Conservation (phyloP, 2,888 invertebrate species). For the Cryptocheilus praepositus region DNA sequence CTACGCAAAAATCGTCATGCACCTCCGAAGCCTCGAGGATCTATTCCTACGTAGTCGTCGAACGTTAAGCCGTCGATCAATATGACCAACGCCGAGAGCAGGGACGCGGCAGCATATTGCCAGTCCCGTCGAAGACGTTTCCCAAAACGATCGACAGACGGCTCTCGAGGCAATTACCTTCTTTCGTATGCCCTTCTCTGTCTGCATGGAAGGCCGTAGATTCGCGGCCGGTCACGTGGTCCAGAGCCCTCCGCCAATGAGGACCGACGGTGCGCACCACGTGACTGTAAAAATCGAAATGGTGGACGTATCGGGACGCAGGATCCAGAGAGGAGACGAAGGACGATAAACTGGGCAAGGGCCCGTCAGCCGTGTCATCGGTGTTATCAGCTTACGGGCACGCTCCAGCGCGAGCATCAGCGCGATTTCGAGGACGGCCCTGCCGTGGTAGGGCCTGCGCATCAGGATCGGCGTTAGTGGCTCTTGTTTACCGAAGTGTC, state of each 20-base stretch:
- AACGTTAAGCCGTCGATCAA: too few species aligned
- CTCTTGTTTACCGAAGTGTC: constrained; percentile 54
- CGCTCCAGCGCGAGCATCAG: constrained; percentile 28
- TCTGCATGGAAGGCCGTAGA: constrained; percentile 37
- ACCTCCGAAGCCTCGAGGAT: too few species aligned
- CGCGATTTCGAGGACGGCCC: constrained; percentile 22
- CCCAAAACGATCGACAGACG: constrained; percentile 30
- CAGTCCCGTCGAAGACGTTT: constrained; percentile 19
- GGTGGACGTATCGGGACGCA: constrained; percentile 72
- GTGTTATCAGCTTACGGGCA: constrained; percentile 48
- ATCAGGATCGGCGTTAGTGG: constrained; percentile 35
- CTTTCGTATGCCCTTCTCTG: constrained; percentile 1
- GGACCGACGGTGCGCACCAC: constrained; percentile 46
- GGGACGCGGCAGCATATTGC: constrained; percentile 12
- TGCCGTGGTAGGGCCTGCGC: constrained; percentile 15
- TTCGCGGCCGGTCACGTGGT: constrained; percentile 46
- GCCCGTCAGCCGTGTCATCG: constrained; percentile 58
- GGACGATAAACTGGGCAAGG: constrained; percentile 68
- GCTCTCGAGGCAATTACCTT: constrained; percentile 28
- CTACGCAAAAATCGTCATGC: too few species aligned
- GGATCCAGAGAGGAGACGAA: constrained; percentile 69
- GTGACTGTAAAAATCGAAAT: constrained; percentile 71
- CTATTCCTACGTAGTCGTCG: too few species aligned
- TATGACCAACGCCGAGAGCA: too few species aligned
- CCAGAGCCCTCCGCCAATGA: constrained; percentile 35